Percentiles rank a stretch among this genome's conserved stretches.
phyloP scores from a whole-genome alignment of 1,140 invertebrate genomes.

The Brachionus rotundiformis region DNA sequence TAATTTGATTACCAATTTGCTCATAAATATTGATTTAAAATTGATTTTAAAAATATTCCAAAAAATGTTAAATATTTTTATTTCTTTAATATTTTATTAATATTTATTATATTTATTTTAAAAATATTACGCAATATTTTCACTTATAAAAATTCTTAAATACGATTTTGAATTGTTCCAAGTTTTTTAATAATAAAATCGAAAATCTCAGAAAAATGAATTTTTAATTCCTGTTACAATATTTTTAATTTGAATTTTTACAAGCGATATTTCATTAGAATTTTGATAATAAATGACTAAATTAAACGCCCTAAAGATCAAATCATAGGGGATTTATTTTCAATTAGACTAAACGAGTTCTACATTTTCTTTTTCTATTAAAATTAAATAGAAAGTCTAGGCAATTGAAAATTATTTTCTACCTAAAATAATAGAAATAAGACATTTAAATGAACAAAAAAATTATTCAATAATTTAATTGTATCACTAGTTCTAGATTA shows the following conservation, averaged over 20 bases:
- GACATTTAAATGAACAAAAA: background rate
- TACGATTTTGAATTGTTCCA: background rate
- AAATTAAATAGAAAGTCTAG: background rate
- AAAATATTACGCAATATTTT: background rate
- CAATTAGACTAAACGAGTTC: background rate
- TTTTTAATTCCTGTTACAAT: too few species aligned
- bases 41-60: background rate
- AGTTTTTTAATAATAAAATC: too few species aligned
- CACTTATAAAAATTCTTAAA: background rate
- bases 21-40: background rate
- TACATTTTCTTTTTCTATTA: background rate
- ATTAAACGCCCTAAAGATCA: background rate
- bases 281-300: background rate
- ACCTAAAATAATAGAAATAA: background rate
- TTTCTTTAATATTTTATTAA: background rate
- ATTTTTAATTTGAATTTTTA: too few species aligned
- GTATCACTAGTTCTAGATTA: background rate
- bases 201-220: too few species aligned
- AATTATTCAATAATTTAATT: background rate
- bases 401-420: background rate
- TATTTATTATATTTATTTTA: conserved; percentile 6
- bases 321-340: background rate
- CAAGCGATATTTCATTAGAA: too few species aligned
- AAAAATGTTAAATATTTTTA: background rate
- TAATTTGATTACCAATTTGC: background rate